Percentiles rank a stretch among this genome's conserved stretches.
Conservation (phyloP, 2,888 invertebrate species). For the Leptura quadrifasciata region DNA sequence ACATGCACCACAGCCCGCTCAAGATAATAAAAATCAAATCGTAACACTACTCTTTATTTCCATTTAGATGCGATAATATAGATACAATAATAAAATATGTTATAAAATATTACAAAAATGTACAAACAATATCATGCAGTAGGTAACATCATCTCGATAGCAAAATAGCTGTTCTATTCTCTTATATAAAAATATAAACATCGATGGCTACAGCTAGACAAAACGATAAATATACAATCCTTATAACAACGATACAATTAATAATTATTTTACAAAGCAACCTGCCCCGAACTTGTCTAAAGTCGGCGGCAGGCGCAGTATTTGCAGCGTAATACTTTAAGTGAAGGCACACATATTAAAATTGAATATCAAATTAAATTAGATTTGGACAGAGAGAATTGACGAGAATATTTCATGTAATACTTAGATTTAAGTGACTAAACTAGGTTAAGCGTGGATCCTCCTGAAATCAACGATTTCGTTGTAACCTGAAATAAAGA, state of each 20-base stretch:
- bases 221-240: conserved; percentile 25
- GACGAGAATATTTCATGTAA: conserved; percentile 23
- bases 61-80: conserved; percentile 26
- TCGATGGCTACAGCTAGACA: conserved; percentile 26
- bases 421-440: conserved; percentile 18
- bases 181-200: conserved; percentile 38
- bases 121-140: conserved; percentile 38
- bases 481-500: conserved; percentile 24
- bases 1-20: no score
- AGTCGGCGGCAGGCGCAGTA: neutral
- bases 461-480: neutral
- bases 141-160: conserved; percentile 7
- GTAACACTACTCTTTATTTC: conserved; percentile 32
- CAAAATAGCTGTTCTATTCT: conserved; percentile 30
- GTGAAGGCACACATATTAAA: conserved; percentile 31
- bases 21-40: neutral
- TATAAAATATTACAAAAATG: conserved; percentile 47
- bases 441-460: conserved; percentile 20
- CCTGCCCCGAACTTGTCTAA: neutral
- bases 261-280: conserved; percentile 20
- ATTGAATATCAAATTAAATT: conserved; percentile 12
- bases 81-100: conserved; percentile 25
- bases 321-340: conserved; percentile 17
- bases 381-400: conserved; percentile 17
- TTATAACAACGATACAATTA: conserved; percentile 13